phyloP scores from a whole-genome alignment of 2,113 vertebrate species.

The Tauraco erythrolophus region DNA sequence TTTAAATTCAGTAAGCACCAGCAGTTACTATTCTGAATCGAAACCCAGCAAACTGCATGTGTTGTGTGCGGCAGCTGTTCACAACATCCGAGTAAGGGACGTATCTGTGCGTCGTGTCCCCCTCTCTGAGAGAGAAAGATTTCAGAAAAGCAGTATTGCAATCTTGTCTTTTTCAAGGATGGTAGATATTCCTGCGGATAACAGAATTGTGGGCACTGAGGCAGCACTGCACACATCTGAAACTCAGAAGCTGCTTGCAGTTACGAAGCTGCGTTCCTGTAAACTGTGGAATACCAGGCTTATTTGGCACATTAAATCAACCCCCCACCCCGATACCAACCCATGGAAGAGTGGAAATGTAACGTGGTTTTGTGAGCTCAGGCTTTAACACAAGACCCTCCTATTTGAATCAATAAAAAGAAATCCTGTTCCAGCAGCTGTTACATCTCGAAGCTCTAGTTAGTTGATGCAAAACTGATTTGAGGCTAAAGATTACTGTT shows the following conservation, averaged over 20 bases:
- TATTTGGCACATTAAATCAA: neutral
- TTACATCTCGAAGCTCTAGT: neutral
- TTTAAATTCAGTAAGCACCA: conserved; percentile 96
- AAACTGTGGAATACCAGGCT: neutral
- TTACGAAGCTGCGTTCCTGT: neutral
- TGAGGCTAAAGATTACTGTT: neutral
- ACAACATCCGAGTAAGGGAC: neutral
- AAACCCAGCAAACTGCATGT: neutral
- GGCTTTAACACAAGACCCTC: neutral
- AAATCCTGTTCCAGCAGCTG: neutral
- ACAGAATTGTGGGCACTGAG: accelerated
- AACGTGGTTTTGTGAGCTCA: neutral
- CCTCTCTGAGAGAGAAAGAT: neutral
- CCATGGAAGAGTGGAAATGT: neutral
- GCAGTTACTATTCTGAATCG: neutral
- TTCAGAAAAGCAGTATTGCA: neutral
- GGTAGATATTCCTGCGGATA: neutral
- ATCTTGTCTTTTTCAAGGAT: neutral
- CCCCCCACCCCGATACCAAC: neutral
- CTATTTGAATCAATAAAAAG: neutral
- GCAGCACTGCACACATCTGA: accelerated
- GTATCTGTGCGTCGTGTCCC: neutral
- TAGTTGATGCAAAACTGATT: neutral
- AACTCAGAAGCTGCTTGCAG: neutral
- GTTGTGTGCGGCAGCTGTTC: neutral